Evolutionary conservation across 2,888 invertebrate species (phyloP).

Genomic region (Resseliella maxima): DNA sequence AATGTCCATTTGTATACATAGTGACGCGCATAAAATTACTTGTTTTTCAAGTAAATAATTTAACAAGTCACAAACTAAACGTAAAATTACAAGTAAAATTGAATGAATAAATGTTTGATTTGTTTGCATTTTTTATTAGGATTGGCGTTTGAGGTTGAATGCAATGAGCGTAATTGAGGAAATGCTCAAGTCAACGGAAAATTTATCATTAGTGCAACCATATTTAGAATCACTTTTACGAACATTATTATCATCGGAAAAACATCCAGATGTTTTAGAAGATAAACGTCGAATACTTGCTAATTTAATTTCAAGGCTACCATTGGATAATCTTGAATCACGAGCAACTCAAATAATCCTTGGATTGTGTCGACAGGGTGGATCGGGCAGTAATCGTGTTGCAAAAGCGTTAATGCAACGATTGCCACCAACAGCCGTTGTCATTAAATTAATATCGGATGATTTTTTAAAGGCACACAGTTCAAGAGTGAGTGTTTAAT

Average conservation of each 20-base stretch:
- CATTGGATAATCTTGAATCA: constrained; percentile 67
- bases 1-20: background rate
- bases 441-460: constrained; percentile 66
- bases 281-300: constrained; percentile 65
- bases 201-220: constrained; percentile 70
- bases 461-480: constrained; percentile 68
- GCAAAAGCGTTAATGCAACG: constrained; percentile 68
- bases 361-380: constrained; percentile 67
- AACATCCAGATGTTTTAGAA: constrained; percentile 67
- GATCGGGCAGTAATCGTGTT: constrained; percentile 67
- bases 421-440: constrained; percentile 67
- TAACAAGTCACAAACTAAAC: background rate
- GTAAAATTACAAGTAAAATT: background rate
- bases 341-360: constrained; percentile 66
- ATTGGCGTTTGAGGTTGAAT: constrained; percentile 66
- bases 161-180: constrained; percentile 65
- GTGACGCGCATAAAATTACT: background rate
- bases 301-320: constrained; percentile 66
- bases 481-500: constrained; percentile 64
- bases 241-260: constrained; percentile 75
- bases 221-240: constrained; percentile 74
- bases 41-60: background rate
- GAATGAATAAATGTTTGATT: background rate
- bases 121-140: constrained; percentile 61
- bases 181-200: constrained; percentile 69